Evolutionary conservation across 1,140 invertebrate genomes (phyloP).

Genomic region (Temnothorax longispinosus): DNA sequence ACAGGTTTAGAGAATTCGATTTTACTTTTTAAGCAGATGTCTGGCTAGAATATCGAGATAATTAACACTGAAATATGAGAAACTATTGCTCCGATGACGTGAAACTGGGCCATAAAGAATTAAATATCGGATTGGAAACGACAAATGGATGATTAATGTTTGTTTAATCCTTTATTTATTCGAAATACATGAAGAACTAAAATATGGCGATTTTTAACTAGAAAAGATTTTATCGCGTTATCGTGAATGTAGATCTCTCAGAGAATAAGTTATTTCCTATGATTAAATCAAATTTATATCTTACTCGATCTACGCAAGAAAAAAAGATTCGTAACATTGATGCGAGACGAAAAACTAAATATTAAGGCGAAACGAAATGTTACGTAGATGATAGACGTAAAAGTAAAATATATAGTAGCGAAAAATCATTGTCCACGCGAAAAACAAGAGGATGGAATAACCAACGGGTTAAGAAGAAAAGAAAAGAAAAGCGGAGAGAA

Average conservation of each 20-base stretch:
- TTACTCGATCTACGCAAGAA: neutral
- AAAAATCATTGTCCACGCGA: neutral
- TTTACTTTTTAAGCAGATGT: neutral
- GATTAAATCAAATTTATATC: neutral
- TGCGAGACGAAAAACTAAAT: neutral
- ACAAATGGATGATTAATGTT: neutral
- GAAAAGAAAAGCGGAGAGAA: slow-evolving; percentile 5
- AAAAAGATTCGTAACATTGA: neutral
- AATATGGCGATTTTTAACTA: neutral
- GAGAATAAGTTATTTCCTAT: neutral
- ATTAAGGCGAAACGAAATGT: neutral
- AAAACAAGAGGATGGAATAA: neutral
- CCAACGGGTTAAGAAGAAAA: neutral
- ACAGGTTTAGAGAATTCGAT: neutral
- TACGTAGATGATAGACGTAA: neutral
- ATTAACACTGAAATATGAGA: neutral
- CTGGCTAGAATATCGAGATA: neutral
- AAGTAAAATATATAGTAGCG: slow-evolving; percentile 8
- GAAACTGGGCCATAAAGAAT: neutral
- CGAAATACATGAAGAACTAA: neutral
- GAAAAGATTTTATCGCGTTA: neutral
- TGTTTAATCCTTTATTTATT: neutral
- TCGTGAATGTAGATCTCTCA: neutral
- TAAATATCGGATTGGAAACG: neutral
- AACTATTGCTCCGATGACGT: slow-evolving; percentile 1